Conservation (phyloP, 2,888 invertebrate genomes). For the Sinopyrophorus schimmeli region DNA sequence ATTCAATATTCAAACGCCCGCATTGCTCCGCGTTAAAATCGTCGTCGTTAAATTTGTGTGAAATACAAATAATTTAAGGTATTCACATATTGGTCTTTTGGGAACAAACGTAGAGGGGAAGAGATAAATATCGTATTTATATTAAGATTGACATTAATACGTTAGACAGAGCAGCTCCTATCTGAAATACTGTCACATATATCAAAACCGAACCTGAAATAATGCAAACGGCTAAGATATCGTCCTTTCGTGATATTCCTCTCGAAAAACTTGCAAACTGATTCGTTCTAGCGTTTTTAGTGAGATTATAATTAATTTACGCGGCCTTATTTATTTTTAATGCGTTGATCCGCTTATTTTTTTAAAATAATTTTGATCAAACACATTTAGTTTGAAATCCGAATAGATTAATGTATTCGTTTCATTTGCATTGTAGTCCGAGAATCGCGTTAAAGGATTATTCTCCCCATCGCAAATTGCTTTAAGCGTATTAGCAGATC, state of each 20-base stretch:
- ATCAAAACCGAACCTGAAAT: conserved; percentile 25
- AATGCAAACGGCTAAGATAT: conserved; percentile 28
- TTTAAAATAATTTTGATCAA: no score
- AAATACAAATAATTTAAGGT: conserved; percentile 1
- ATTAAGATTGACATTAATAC: conserved; percentile 34
- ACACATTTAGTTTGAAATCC: no score
- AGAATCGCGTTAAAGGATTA: no score
- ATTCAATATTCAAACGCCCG: conserved; percentile 11
- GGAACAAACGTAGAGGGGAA: no score
- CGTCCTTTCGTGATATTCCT: conserved; percentile 26
- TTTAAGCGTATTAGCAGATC: no score
- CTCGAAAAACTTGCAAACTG: no score
- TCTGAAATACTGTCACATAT: conserved; percentile 31
- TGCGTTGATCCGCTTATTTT: no score
- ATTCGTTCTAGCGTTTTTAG: conserved; percentile 10
- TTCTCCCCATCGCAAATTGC: no score
- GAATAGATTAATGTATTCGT: no score
- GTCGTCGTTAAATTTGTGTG: neutral
- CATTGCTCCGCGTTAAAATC: conserved; percentile 4
- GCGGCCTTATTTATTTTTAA: no score
- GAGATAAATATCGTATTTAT: conserved; percentile 33
- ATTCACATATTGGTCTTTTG: conserved; percentile 13
- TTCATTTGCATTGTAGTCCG: no score
- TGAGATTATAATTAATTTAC: no score
- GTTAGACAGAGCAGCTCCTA: conserved; percentile 29